Conservation (phyloP, 2,888 invertebrate genomes). For the Hemithea aestivaria region DNA sequence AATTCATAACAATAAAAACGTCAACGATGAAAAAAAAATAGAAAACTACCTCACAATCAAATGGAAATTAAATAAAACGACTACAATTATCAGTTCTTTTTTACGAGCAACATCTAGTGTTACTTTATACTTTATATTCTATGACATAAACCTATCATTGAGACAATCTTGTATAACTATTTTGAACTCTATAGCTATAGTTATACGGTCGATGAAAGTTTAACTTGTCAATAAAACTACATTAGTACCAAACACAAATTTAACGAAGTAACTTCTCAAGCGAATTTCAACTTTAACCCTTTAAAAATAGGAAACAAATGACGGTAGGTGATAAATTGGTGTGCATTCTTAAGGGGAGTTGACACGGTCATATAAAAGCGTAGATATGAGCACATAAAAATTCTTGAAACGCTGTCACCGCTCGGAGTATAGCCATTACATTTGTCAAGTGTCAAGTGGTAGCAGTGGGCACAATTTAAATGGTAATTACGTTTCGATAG, state of each 20-base stretch:
- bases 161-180: conserved; percentile 12
- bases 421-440: conserved; percentile 70
- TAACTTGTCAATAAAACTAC: conserved; percentile 36
- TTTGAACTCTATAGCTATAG: conserved; percentile 30
- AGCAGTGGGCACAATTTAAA: conserved; percentile 73
- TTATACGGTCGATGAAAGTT: conserved; percentile 29
- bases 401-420: conserved; percentile 69
- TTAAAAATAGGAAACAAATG: conserved; percentile 10
- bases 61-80: conserved; percentile 68
- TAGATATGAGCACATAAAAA: conserved; percentile 77
- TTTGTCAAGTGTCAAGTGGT: conserved; percentile 75
- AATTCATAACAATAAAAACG: conserved; percentile 73
- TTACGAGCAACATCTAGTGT: conserved; percentile 67
- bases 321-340: conserved; percentile 33
- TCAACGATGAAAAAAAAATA: conserved; percentile 51
- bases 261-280: conserved; percentile 11
- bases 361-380: conserved; percentile 70
- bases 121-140: conserved; percentile 39
- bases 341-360: conserved; percentile 55
- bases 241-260: conserved; percentile 40
- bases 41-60: conserved; percentile 57
- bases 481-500: conserved; percentile 67
- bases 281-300: conserved; percentile 25
- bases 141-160: conserved; percentile 20
- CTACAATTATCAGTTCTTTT: conserved; percentile 63